Base-by-base conservation (phyloP, 2,113 vertebrate genomes). In the Hydrolagus affinis region DNA sequence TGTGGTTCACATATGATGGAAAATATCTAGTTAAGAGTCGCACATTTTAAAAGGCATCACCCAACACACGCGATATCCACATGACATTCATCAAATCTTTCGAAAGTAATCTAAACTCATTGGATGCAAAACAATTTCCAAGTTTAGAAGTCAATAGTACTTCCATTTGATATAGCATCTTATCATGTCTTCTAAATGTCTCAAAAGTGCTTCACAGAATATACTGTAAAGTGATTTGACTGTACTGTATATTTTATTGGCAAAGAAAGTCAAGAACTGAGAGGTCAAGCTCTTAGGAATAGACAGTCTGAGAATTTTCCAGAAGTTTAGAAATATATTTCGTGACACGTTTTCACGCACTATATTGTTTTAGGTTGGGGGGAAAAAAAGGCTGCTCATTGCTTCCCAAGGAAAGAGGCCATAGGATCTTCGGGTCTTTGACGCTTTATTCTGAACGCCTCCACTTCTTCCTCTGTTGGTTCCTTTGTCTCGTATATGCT, bases 381-480 rank as follows among this genome's bases (percentile, higher is more conserved):
- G 44, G 44, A 83, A 32, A 30, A 21, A 21, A 30, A 6, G 28
- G 25, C 11, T 66, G 23, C 32, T 12, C 9, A 60, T 91, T 94
- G 95, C 89, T 96, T 94, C 70, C 94, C 94, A 11, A 99, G 94
- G 85, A 99, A 99, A 25, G 95, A 94, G 66, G 96, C 96, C 98
- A 99, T 98, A 86, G 98, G 97, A 89, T 99, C 98, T 72, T 99
- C 97, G 0, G 95, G 91, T 23, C 97, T 92, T 88, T 91, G 86
- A 0, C 97, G 93, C 85, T 99, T 99, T 96, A 98, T 98, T 32
- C 95, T 94, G 77, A 97, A 98, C 68, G 98, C 98, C 89, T 98
- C 97, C 94, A 99, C 96, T 89, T 99, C 98, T 89, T 98, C 98
- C 88, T 99, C 98, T 0, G 97, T 96, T 74, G 97, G 97, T 28